Evolutionary conservation across 2,888 invertebrate genomes (phyloP), one percentile per base, ranked within the genome.

Genomic region (Phyto melanocephala): DNA sequence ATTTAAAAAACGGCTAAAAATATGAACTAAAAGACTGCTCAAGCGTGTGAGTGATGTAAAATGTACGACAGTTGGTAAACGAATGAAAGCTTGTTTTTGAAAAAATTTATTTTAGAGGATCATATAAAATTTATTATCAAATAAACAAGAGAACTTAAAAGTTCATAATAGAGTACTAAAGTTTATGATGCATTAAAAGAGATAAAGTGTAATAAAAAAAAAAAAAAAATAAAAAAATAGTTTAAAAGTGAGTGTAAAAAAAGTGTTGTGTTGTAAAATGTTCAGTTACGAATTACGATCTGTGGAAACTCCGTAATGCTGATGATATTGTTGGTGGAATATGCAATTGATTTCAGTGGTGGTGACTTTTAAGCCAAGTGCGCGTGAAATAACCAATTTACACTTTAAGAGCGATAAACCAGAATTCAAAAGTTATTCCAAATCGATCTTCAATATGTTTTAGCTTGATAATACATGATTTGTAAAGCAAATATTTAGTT

Each of bases 41-140:
- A 62, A 77, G 72, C 77, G 79, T 65, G 79, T 65, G 24, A 71
- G 65, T n/a, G 65, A 60, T 82, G 63, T 76, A 54, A 65, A 56
- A 47, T 56, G 67, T 24, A 67, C 68, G 13, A 56, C 58, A 67
- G 65, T 60, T 58, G 20, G 42, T 60, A 17, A 79, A 67, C 47
- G 75, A 79, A 82, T 82, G 75, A 70, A 82, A 79, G 71, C 82
- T 71, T 71, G 78, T 79, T 79, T 76, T 81, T 24, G 10, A 47
- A 54, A 82, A 77, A 60, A 45, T 7, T 63, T 22, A 33, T 42
- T 42, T 50, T 42, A 28, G 33, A 22, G 22, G 40, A 60, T 24
- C 11, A 47, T 20, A 20, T 22, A 33, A 17, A 47, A 17, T 22
- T 20, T 20, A 2, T 20, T 33, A 65, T 11, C 22, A 28, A n/a